phyloP scores from a whole-genome alignment of 2,113 vertebrate species.

The Eonycteris spelaea region DNA sequence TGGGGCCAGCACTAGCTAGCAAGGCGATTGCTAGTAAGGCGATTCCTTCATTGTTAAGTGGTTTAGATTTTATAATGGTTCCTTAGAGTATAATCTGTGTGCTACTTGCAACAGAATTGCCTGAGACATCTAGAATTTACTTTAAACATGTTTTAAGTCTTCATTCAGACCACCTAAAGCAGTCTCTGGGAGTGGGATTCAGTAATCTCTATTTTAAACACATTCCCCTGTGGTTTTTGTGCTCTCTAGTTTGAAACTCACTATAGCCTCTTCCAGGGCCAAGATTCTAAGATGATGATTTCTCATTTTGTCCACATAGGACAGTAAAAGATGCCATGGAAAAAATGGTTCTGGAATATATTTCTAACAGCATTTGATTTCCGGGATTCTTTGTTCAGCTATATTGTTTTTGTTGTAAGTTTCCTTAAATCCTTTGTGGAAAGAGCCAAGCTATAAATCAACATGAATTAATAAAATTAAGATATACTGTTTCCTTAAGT shows the following conservation, averaged over 20 bases:
- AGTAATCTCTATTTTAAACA: conserved; percentile 31
- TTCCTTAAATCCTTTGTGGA: conserved; percentile 61
- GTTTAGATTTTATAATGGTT: conserved; percentile 2
- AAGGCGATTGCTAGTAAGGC: background rate
- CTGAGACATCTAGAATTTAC: background rate
- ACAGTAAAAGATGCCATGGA: background rate
- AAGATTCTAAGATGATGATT: background rate
- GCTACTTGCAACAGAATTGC: background rate
- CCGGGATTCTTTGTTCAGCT: conserved; percentile 16
- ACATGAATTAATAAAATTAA: conserved; percentile 66
- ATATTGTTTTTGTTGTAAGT: conserved; percentile 64
- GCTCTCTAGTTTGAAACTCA: background rate
- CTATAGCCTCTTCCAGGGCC: background rate
- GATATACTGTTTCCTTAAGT: conserved; percentile 43
- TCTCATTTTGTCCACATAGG: background rate
- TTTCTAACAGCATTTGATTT: conserved; percentile 44
- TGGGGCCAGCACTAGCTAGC: background rate
- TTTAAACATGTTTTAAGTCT: background rate
- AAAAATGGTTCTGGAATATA: conserved; percentile 55
- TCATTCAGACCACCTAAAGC: background rate
- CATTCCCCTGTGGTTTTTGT: background rate
- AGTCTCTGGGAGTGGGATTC: background rate
- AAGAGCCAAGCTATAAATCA: conserved; percentile 66
- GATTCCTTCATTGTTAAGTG: background rate
- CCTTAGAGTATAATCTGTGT: background rate